Percentiles rank a stretch among this genome's conserved stretches.
Conservation (phyloP, 2,888 invertebrate genomes). For the Pseudeuparius sepicola region DNA sequence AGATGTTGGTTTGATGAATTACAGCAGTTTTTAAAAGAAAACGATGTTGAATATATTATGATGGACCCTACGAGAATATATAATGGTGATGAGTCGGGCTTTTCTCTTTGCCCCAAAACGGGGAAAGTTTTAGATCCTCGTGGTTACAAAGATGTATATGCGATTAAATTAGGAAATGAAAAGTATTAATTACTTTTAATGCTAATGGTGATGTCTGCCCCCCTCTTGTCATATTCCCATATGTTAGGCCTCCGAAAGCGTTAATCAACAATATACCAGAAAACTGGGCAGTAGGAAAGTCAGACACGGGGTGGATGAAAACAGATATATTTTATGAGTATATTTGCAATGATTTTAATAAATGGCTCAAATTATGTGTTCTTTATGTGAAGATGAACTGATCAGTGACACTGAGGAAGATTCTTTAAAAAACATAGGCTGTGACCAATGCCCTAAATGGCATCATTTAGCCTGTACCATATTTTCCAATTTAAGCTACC, state of each 20-base stretch:
- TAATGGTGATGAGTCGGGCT: slow-evolving; percentile 15
- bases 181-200: slow-evolving; percentile 16
- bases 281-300: slow-evolving; percentile 17
- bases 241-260: slow-evolving; percentile 15
- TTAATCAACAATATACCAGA: slow-evolving; percentile 16
- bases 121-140: slow-evolving; percentile 17
- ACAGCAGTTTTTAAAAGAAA: slow-evolving; percentile 6
- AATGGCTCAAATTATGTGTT: slow-evolving; percentile 16
- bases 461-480: too few species aligned
- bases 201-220: slow-evolving; percentile 14
- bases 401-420: too few species aligned
- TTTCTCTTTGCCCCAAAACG: slow-evolving; percentile 16
- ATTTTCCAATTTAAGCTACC: slow-evolving; percentile 19
- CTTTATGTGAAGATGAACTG: too few species aligned
- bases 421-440: too few species aligned
- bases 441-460: too few species aligned
- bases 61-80: slow-evolving; percentile 13
- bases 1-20: slow-evolving; percentile 15
- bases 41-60: slow-evolving; percentile 10
- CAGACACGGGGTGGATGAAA: slow-evolving; percentile 23
- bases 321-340: slow-evolving; percentile 21
- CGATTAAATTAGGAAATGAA: slow-evolving; percentile 13
- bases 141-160: slow-evolving; percentile 12
- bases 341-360: slow-evolving; percentile 19
- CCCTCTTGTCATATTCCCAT: slow-evolving; percentile 15